Conservation (phyloP, 2,888 invertebrate genomes). For the Chouioia cunea region DNA sequence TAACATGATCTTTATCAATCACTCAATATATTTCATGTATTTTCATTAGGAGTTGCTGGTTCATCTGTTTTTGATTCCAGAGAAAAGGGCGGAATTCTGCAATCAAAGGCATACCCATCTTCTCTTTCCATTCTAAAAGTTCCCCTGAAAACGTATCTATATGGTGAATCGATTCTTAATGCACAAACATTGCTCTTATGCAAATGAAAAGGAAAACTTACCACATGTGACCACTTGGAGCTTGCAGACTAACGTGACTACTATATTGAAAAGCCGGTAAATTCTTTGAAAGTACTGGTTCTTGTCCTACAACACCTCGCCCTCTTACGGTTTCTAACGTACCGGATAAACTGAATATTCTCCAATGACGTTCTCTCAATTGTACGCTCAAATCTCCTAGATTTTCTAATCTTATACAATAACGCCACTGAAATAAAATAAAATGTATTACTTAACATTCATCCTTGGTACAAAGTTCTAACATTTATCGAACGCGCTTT, state of each 20-base stretch:
- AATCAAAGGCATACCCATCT: slow-evolving; percentile 97
- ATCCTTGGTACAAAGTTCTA: too few species aligned
- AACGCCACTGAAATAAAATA: slow-evolving; percentile 84
- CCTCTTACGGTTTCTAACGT: slow-evolving; percentile 95
- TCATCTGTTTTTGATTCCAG: slow-evolving; percentile 93
- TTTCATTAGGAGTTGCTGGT: slow-evolving; percentile 62
- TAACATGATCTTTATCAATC: slow-evolving; percentile 15
- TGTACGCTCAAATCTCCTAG: slow-evolving; percentile 90
- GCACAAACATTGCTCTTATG: slow-evolving; percentile 2
- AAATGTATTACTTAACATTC: background rate
- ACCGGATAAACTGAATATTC: slow-evolving; percentile 94
- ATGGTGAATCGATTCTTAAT: background rate
- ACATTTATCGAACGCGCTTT: too few species aligned
- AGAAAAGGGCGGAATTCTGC: slow-evolving; percentile 97
- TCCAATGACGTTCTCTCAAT: slow-evolving; percentile 96
- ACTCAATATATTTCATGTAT: slow-evolving; percentile 49
- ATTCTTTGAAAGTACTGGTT: slow-evolving; percentile 89
- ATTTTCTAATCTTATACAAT: slow-evolving; percentile 97
- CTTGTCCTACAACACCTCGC: slow-evolving; percentile 97
- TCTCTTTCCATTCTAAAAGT: slow-evolving; percentile 97
- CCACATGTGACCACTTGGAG: slow-evolving; percentile 99
- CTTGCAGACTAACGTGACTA: slow-evolving; percentile 96
- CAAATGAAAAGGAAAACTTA: slow-evolving; percentile 68
- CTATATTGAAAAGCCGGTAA: slow-evolving; percentile 98
- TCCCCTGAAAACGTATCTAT: slow-evolving; percentile 77